Evolutionary conservation across 2,113 vertebrate genomes (phyloP).

Genomic region (Callithrix jacchus): DNA sequence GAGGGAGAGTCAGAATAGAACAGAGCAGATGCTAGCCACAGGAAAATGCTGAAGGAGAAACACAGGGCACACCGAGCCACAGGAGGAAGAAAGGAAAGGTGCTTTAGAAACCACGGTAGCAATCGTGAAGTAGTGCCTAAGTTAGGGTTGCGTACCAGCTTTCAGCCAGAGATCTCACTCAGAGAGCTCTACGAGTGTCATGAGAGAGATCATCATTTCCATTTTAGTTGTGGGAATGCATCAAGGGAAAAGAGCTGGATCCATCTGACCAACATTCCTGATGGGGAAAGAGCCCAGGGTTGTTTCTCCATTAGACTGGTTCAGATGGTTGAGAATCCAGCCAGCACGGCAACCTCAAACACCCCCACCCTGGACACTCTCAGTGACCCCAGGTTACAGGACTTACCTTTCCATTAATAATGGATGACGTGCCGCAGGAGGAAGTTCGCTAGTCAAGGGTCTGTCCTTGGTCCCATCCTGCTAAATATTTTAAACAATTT

Average conservation of each 20-base stretch:
- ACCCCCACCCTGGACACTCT: no score
- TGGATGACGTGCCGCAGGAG: background rate
- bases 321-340: background rate
- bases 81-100: background rate
- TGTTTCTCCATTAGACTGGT: background rate
- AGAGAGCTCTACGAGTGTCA: background rate
- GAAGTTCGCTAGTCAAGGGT: background rate
- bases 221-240: background rate
- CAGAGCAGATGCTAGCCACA: slow-evolving; percentile 47
- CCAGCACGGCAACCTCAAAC: accelerated
- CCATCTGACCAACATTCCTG: background rate
- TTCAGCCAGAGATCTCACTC: background rate
- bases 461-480: background rate
- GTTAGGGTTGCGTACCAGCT: background rate
- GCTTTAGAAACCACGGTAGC: background rate
- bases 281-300: background rate
- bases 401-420: background rate
- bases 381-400: background rate
- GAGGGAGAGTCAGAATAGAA: slow-evolving; percentile 43
- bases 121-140: background rate
- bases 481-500: background rate
- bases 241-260: background rate
- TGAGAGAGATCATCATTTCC: background rate
- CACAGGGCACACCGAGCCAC: background rate
- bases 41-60: slow-evolving; percentile 29